phyloP scores from a whole-genome alignment of 2,113 vertebrate genomes.

The Rhegmatorhina hoffmannsi region DNA sequence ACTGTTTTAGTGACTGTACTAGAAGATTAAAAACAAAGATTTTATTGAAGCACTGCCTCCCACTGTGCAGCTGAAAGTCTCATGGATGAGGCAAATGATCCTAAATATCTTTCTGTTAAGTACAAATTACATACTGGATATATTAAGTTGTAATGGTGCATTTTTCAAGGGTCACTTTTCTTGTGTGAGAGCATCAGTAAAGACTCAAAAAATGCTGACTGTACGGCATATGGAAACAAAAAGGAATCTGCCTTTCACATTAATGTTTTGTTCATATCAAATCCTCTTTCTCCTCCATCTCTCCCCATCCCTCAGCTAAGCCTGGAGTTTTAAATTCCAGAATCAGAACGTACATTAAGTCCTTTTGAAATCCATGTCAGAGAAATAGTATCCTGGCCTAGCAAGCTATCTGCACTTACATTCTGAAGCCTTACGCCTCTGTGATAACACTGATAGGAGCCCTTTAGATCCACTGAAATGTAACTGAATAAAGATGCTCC shows the following conservation, averaged over 20 bases:
- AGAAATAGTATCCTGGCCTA: conserved; percentile 59
- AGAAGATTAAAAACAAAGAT: conserved; percentile 83
- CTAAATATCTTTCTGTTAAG: conserved; percentile 81
- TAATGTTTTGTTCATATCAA: conserved; percentile 38
- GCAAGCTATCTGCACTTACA: conserved; percentile 33
- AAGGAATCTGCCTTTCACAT: conserved; percentile 43
- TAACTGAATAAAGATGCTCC: conserved; percentile 46
- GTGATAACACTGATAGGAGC: conserved; percentile 4
- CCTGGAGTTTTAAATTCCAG: conserved; percentile 60
- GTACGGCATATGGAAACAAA: conserved; percentile 26
- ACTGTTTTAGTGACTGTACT: conserved; percentile 71
- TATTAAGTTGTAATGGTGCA: conserved; percentile 80
- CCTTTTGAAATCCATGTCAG: conserved; percentile 42
- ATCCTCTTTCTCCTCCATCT: neutral
- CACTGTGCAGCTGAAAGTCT: conserved; percentile 78
- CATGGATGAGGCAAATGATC: conserved; percentile 70
- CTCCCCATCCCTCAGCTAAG: conserved; percentile 17
- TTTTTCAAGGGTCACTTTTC: conserved; percentile 68
- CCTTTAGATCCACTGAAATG: conserved; percentile 18
- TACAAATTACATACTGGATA: conserved; percentile 89
- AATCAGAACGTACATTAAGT: conserved; percentile 45
- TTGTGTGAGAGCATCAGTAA: conserved; percentile 48
- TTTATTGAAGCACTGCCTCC: conserved; percentile 82
- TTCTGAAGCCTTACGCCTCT: conserved; percentile 17
- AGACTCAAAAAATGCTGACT: conserved; percentile 16